Evolutionary conservation across 2,888 invertebrate genomes (phyloP), one percentile per base, ranked within the genome.

Genomic region (Himalopsyche anomala): DNA sequence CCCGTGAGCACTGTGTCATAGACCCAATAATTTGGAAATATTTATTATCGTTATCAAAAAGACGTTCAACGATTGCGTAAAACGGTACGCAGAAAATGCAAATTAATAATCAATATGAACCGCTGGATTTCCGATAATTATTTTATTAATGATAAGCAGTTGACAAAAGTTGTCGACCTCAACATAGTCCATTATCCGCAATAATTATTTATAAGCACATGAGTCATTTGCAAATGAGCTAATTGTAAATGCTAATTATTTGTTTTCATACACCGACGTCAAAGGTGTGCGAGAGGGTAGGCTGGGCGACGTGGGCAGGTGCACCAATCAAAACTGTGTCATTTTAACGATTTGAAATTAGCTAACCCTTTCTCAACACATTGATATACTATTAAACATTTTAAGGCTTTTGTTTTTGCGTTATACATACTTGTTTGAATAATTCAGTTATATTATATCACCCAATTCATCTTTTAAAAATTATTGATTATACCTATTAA

Each of bases 311-410:
- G 84, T 62, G 19, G 62, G 62, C 84, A 85, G 84, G 84, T 85
- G 84, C 74, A 69, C 81, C 74, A 69, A 81, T 85, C 81, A 85
- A 81, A 85, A 85, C 84, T 81, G 84, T 81, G 62, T 81, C 84
- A 84, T 69, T 81, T 51, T 15, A n/a, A 19, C 81, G n/a, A 40
- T 5, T 19, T n/a, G 81, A 5, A 62, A 62, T 62, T 62, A 19
- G 62, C 19, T 62, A 62, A 62, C 62, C 62, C 19, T 62, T 62
- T 19, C 9, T 19, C 4, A 51, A 51, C 51, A 51, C 4, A 51
- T 51, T 12, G 15, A 51, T 15, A 51, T 4, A 15, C 3, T 51
- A 12, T 51, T 74, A 8, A 8, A 6, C 11, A 74, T 4, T 4
- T 2, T 0, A 28, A 74, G 74, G 74, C 19, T 38, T 74, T 12